Evolutionary conservation across 2,888 invertebrate species (phyloP), one percentile per base, ranked within the genome.

Genomic region (Caenorhabditis becei): DNA sequence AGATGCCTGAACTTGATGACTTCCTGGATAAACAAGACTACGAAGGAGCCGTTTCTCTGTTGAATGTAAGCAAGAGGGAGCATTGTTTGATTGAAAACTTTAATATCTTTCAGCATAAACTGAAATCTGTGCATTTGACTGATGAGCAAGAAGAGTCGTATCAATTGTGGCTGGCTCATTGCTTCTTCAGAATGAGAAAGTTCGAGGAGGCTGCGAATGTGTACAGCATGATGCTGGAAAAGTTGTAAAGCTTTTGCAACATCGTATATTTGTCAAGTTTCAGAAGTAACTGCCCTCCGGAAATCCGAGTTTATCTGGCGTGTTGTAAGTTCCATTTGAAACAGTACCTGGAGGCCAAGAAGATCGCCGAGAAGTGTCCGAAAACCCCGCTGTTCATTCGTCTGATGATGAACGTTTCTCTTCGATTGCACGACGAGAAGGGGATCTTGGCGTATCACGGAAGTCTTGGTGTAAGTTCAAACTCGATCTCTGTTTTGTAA

Each of bases 281-380:
- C 47, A 70, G 71, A 41, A 54, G 66, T 0, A 35, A 82, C 18
- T 47, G 53, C 18, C 74, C 74, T 24, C 35, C 74, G 10, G 94
- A 95, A 88, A 92, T 95, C 7, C 93, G 93, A 59, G 93, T 95
- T 35, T 96, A 96, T 92, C 92, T 96, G 14, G 97, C 96, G 2
- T 97, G 97, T 85, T 97, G 97, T 91, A 96, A 96, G 92, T 98
- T 98, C 92, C 97, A 96, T 91, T 93, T 98, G 88, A 97, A 96
- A 92, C 94, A 95, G 94, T 95, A 95, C 90, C 93, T 93, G 24
- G 94, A 95, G 88, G 92, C 93, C 18, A 93, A 94, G 23, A 94
- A 95, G 79, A 94, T 91, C 37, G 92, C 91, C n/a, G 88, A 91
- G 41, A 92, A 92, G 91, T 92, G 92, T 92, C 77, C 92, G 5